Conservation (phyloP, 2,113 vertebrate genomes). For the Dromaius novaehollandiae region DNA sequence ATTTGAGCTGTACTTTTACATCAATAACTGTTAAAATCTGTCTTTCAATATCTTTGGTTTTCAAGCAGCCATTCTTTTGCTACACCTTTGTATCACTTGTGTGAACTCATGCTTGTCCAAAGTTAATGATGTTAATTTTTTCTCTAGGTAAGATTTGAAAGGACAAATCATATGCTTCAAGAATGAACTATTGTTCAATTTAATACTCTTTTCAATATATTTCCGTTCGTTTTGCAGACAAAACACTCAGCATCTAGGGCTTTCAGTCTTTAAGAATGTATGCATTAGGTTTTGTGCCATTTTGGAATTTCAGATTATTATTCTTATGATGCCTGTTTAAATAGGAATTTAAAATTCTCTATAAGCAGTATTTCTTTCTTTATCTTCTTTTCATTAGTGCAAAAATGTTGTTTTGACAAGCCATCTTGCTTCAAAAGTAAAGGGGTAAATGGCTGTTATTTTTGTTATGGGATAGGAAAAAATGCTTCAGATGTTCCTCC, state of each 20-base stretch:
- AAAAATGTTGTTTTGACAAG: not conserved
- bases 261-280: not conserved
- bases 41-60: not conserved
- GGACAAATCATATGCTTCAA: not conserved
- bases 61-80: not conserved
- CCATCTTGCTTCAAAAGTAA: not conserved
- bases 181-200: not conserved
- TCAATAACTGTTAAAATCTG: not conserved
- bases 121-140: constrained; percentile 7
- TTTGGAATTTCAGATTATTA: not conserved
- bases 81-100: not conserved
- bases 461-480: not conserved
- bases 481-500: not conserved
- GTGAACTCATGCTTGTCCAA: constrained; percentile 7
- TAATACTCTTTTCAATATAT: not conserved
- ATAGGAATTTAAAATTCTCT: not conserved
- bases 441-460: not conserved
- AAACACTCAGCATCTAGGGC: rapidly evolving
- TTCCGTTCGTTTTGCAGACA: not conserved
- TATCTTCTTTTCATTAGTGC: not conserved
- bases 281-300: not conserved
- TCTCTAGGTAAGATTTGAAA: not conserved
- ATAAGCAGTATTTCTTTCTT: not conserved
- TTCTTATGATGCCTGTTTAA: not conserved
- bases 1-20: not conserved